Evolutionary conservation across 2,797 vertebrate genomes (phyloP), one percentile per base, ranked within the genome.

Genomic region (Menidia menidia): DNA sequence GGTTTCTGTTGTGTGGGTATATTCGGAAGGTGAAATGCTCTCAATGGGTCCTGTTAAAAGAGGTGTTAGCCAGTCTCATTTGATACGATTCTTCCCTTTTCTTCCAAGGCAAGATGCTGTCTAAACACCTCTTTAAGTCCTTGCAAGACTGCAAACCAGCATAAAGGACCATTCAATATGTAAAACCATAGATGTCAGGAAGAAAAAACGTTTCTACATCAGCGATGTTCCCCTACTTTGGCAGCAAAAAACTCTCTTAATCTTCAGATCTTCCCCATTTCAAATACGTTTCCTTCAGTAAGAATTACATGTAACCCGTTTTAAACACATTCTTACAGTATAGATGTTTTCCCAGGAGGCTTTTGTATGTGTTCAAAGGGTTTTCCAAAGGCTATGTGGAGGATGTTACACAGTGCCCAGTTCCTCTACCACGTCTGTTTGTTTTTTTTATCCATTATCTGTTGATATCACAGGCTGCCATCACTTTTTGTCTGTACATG

Each of bases 391-490:
- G 53, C 47, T 52, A 31, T 60, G 19, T 71, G 25, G 19, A 60
- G 16, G 4, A 43, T 62, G 25, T 19, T 61, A 74, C 45, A 39
- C 12, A n/a, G 18, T 32, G 35, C 18, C 42, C n/a, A 45, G 39
- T 18, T 78, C 41, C 35, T 58, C 58, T 7, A 7, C 71, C 60
- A 61, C 25, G 78, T 53, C 50, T 54, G 60, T n/a, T 81, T 25
- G 2, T 25, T 25, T 25, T 25, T 25, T 25, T 25, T 2, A 25
- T 25, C 25, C 25, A 25, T 25, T 25, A 25, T 53, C 50, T 54
- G 60, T n/a, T 81, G 47, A 62, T 75, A 87, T 87, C 80, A 62
- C 60, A 47, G 15, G n/a, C 71, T 67, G 69, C 51, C 77, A 77
- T 85, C 81, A 43, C 64, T 53, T 48, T 44, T 7, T 41, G 52